These are phyloP conservation scores for Phaethornis superciliosus DNA, from an alignment of 2,113 vertebrate species.

Conservation along the genomic window DNA sequence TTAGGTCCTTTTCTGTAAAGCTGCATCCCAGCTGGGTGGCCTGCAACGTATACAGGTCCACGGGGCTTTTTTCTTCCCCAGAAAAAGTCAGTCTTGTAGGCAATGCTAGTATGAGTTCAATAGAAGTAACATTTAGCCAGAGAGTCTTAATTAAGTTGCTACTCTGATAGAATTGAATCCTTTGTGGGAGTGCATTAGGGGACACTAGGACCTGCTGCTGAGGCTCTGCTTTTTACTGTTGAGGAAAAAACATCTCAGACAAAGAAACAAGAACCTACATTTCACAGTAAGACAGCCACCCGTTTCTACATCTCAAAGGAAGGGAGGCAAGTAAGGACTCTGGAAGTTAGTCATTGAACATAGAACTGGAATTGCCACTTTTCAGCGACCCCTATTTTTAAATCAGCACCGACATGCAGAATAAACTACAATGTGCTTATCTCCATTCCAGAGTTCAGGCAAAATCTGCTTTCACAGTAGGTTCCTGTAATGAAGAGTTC, in stretches of 20 bases:
- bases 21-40: background rate
- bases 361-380: background rate
- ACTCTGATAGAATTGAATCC: background rate
- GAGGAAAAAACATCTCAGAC: background rate
- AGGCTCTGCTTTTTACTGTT: background rate
- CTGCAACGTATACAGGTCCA: no score
- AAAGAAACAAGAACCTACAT: background rate
- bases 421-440: background rate
- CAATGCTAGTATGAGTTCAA: background rate
- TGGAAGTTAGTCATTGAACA: background rate
- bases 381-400: background rate
- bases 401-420: background rate
- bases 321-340: background rate
- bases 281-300: background rate
- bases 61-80: background rate
- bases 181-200: background rate
- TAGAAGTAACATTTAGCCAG: background rate
- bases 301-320: background rate
- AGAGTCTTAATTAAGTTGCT: background rate
- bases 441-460: background rate
- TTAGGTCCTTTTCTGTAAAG: background rate
- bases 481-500: background rate
- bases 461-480: background rate
- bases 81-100: background rate
- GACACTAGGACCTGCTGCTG: background rate